These are phyloP conservation scores for Drosophila borborema DNA, from an alignment of 2,888 invertebrate genomes.

Conservation along the genomic window DNA sequence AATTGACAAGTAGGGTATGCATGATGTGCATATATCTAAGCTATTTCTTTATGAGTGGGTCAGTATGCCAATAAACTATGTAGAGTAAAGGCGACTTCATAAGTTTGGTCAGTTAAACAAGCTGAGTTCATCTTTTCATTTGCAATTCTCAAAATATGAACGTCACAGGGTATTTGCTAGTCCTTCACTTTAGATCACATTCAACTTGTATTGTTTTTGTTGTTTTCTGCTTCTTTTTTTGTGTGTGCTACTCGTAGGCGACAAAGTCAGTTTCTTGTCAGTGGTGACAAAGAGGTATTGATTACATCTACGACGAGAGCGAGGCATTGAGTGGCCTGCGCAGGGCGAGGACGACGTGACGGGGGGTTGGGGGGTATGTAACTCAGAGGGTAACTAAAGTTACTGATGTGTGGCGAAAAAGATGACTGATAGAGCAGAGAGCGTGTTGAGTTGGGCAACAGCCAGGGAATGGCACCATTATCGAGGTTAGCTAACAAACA, in stretches of 20 bases:
- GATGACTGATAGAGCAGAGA: slow-evolving; percentile 37
- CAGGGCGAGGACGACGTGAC: background rate
- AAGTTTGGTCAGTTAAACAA: no score
- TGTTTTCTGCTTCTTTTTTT: slow-evolving; percentile 3
- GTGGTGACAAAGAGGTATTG: slow-evolving; percentile 54
- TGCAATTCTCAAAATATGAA: background rate
- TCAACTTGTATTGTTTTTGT: background rate
- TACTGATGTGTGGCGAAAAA: slow-evolving; percentile 37
- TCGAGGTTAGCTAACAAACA: background rate
- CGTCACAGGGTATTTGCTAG: background rate
- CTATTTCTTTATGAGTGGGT: no score
- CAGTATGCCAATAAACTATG: no score
- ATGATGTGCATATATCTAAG: no score
- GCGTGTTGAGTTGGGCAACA: slow-evolving; percentile 6
- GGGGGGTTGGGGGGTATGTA: background rate
- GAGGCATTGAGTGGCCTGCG: slow-evolving; percentile 39
- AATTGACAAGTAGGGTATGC: background rate
- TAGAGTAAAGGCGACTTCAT: no score
- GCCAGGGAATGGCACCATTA: slow-evolving; percentile 2
- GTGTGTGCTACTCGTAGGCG: slow-evolving; percentile 44
- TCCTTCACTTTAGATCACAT: background rate
- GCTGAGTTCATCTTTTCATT: no score
- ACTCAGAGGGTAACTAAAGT: slow-evolving; percentile 16
- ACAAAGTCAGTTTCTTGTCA: slow-evolving; percentile 53
- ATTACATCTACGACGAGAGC: slow-evolving; percentile 51